Base-by-base conservation (phyloP, 2,888 invertebrate genomes). In the Drosophila nigricruria region DNA sequence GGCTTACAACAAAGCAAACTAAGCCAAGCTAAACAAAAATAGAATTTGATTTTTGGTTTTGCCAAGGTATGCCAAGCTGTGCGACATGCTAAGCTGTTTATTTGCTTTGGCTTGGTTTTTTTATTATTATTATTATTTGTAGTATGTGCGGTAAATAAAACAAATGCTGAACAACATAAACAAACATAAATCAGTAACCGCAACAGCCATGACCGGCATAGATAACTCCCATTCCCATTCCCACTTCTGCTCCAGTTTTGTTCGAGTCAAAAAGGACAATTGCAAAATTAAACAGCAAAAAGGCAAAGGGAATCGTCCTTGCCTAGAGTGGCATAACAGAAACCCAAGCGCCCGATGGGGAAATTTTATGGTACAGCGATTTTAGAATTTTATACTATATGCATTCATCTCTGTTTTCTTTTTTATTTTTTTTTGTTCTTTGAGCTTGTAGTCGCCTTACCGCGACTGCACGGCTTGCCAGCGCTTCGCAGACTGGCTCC, bases 331-430 rank as follows among this genome's bases (percentile, higher is more conserved):
- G 60, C 62, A 79, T 59, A 71, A 73, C 60, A 70, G 61, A 70
- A 60, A 40, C 61, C 77, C 57, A 79, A 84, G 68, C 82, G 85
- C 80, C 90, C 91, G 83, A 79, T 88, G 88, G 90, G 90, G 83
- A 91, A 90, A 91, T 90, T 90, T 91, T 89, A 90, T 89, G 90
- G 84, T 87, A 87, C 89, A 90, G 72, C 81, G 90, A 90, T 82
- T 88, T 83, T 82, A 63, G 70, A 89, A 87, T 84, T 86, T 81
- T 20, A 65, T 77, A 47, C 47, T 58, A 66, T 73, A 68, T 72
- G 78, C 70, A 75, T 63, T 49, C 53, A 66, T 78, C 80, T 34
- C 52, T 32, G 16, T 20, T 34, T 52, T 66, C 69, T 69, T 73
- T 18, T 58, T 58, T 36, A 45, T 32, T 16, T 52, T 47, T 40